Conservation (phyloP, 2,888 invertebrate species). For the Chydorus sphaericus region DNA sequence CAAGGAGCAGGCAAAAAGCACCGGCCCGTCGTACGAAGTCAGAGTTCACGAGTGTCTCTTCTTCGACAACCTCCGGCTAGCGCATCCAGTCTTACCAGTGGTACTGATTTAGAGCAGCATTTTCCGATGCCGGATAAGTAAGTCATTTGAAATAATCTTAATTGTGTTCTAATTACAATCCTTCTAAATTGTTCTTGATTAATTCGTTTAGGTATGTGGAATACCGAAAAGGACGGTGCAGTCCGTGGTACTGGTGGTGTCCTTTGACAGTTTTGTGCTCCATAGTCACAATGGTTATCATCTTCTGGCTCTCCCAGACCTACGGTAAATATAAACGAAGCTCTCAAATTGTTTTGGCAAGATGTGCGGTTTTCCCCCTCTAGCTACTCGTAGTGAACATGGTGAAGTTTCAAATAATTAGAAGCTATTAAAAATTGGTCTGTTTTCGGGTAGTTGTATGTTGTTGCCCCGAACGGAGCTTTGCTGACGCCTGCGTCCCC, state of each 20-base stretch:
- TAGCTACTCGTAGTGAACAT: no score
- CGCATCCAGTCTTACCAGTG: conserved; percentile 11
- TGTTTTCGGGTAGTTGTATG: no score
- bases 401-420: no score
- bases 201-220: neutral
- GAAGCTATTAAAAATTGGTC: no score
- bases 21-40: conserved; percentile 14
- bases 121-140: conserved; percentile 13
- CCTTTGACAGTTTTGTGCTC: neutral
- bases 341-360: neutral
- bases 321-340: conserved; percentile 4
- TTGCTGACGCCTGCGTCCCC: no score
- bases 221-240: neutral
- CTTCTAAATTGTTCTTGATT: neutral
- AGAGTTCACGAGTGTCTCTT: conserved; percentile 16
- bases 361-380: no score
- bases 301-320: conserved; percentile 6
- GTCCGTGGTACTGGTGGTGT: conserved; percentile 2
- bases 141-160: neutral
- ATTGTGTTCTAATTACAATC: neutral
- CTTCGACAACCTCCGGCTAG: conserved; percentile 12
- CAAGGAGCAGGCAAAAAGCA: neutral
- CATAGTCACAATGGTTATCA: neutral
- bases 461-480: no score
- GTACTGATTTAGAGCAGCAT: conserved; percentile 10